These are phyloP conservation scores for Xiphias gladius DNA, from an alignment of 2,113 vertebrate species.

Conservation along the genomic window DNA sequence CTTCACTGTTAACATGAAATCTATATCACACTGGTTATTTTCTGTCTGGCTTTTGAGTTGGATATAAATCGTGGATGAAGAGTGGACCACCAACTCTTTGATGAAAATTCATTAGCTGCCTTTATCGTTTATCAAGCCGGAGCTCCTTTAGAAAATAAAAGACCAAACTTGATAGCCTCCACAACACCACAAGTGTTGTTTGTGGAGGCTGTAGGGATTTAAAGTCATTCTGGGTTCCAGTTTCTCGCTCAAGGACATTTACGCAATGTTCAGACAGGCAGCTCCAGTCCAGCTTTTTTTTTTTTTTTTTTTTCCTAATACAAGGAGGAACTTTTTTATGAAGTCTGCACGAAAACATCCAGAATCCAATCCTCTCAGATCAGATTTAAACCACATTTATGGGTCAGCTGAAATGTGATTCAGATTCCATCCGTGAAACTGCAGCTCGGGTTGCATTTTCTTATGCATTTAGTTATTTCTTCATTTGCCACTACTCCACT, in stretches of 20 bases:
- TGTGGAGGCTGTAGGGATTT: conserved; percentile 18
- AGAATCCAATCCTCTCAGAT: conserved; percentile 17
- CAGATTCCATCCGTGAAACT: background rate
- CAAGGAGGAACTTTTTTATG: conserved; percentile 9
- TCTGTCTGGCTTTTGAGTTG: conserved; percentile 16
- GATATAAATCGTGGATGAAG: conserved; percentile 51
- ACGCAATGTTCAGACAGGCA: conserved; percentile 16
- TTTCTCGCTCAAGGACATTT: conserved; percentile 48
- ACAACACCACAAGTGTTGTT: conserved; percentile 1
- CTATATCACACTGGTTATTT: conserved; percentile 46
- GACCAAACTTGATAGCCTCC: background rate
- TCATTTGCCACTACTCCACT: background rate
- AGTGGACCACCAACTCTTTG: conserved; percentile 59
- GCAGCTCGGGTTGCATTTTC: background rate
- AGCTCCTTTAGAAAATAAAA: background rate
- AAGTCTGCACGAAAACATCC: conserved; percentile 32
- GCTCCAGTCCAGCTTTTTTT: conserved; percentile 6
- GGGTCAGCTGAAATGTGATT: background rate
- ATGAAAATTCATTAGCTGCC: conserved; percentile 10
- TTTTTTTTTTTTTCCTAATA: background rate
- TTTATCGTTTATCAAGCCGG: conserved; percentile 7
- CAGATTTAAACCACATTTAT: conserved; percentile 15
- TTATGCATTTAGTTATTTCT: background rate
- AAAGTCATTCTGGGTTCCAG: conserved; percentile 26
- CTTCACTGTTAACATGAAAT: conserved; percentile 56